Base-by-base conservation (phyloP, 2,113 vertebrate species). In the Perca schrenkii region DNA sequence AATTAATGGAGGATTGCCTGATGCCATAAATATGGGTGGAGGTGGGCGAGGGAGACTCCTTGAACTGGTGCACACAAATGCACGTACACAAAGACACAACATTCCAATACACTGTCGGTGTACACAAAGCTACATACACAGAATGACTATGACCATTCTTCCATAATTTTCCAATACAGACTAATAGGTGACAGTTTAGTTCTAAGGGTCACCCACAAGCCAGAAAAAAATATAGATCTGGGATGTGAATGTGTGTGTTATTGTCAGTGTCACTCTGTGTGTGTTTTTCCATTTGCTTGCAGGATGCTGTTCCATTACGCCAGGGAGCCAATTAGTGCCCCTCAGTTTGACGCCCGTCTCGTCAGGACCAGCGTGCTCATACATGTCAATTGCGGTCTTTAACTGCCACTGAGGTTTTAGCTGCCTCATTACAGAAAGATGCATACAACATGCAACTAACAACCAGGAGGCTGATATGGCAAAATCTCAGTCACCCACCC, bases 1-100 rank as follows among this genome's bases (percentile, higher is more conserved):
- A 91, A 93, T 94, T 92, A 92, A 89, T 86, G 85, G 88, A 77
- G 68, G 84, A 88, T 86, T 79, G 68, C 86, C 77, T 31, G 8
- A 21, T 60, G 69, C 61, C 54, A 75, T 78, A 89, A 90, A 91
- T 83, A 90, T 80, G 79, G 77, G 56, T 52, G 15, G 79, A 84
- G 72, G 77, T 71, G 57, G 75, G 47, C 74, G 63, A 67, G 50
- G 75, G 40, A 54, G 34, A 52, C 28, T 83, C 72, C 22, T 62
- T 73, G 56, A 87, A 47, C 47, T 64, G 58, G 7, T 65, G 28
- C 19, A 63, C 53, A 52, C 50, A 46, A 34, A 58, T 52, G 22
- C 21, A 46, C 25, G 21, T 19, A 70, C 19, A 56, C 34, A 67
- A 54, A 74, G 12, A 58, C 3, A 5, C 16, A 73, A 63, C 49